Evolutionary conservation across 1,140 invertebrate genomes (phyloP), one percentile per base, ranked within the genome.

Genomic region (Drosophila seguyi): DNA sequence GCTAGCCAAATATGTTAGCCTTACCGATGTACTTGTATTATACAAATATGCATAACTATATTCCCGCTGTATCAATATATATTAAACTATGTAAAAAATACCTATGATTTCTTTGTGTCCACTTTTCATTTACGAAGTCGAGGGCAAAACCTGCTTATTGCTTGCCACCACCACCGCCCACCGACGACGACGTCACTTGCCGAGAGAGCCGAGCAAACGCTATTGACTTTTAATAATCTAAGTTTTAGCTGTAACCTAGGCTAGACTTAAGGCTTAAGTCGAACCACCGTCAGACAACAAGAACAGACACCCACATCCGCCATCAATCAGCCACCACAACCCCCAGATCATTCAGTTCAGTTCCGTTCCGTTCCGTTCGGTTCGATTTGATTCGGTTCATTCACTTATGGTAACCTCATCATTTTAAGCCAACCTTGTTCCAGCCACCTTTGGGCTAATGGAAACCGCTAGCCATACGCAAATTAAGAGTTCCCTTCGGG

Each of bases 381-480:
- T 63, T 67, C 31, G 29, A 29, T 62, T 69, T 47, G 47, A 58
- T 66, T 62, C 58, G 42, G 41, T 42, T 63, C 36, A 57, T 61
- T 63, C 50, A 47, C 36, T 57, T 65, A 38, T 55, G 52, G 52
- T 55, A 55, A 53, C 60, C 45, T 58, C 42, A 55, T 73, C 45
- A 58, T 61, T 61, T 76, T 13, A 39, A 59, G 47, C 61, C 60
- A 57, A 11, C 31, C 45, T 52, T 50, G 20, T 66, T 65, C 20
- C 60, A 41, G 61, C 34, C 44, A 42, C 10, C 31, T 50, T n/a
- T 25, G n/a, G 50, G 65, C 44, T 6, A 25, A 66, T 57, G 66
- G 36, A 68, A 68, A 74, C 65, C 75, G 77, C 60, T 80, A 63
- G 73, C 81, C 77, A 85, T 58, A 79, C 71, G 79, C 81, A 18